Evolutionary conservation across 2,888 invertebrate genomes (phyloP), one percentile per base, ranked within the genome.

Genomic region (Philhelius pedissequus): DNA sequence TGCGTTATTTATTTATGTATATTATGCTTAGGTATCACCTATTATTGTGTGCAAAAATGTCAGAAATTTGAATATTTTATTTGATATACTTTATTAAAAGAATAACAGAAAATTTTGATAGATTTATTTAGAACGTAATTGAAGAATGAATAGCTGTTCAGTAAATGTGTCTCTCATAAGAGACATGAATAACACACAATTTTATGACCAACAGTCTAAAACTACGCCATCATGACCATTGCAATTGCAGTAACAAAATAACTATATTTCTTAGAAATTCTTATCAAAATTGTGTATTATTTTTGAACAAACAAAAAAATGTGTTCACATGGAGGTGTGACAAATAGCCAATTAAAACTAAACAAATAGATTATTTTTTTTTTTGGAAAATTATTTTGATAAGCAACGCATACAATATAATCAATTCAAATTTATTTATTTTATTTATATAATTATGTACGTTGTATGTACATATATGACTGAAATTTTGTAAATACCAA

Each of bases 341-440:
- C 80, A 70, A 78, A 32, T 1, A 48, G 48, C 30, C 62, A 62
- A 68, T 69, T 60, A 62, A 68, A 56, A 69, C 74, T n/a, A 69
- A 35, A 45, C 68, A 74, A 74, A 45, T 62, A 45, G 54, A 50
- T 38, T 56, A 13, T 78, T 66, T 64, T 60, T 11, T 60, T 11
- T 58, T 58, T 48, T 20, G 5, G 15, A 22, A 62, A 52, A 30
- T 9, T 38, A 69, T 43, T 25, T 22, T 66, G 76, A 76, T 68
- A 81, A 68, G 13, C 15, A 45, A 48, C 32, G 11, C 13, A 35
- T 0, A 56, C 20, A 20, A 30, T 9, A 9, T 6, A 18, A 18
- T 32, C 45, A 20, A 20, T n/a, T 22, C 25, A 18, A 25, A 48
- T 25, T 0, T 30, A 40, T 40, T 30, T 9, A 50, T 50, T 50